phyloP scores from a whole-genome alignment of 1,140 invertebrate species.

The Tachypleus tridentatus region DNA sequence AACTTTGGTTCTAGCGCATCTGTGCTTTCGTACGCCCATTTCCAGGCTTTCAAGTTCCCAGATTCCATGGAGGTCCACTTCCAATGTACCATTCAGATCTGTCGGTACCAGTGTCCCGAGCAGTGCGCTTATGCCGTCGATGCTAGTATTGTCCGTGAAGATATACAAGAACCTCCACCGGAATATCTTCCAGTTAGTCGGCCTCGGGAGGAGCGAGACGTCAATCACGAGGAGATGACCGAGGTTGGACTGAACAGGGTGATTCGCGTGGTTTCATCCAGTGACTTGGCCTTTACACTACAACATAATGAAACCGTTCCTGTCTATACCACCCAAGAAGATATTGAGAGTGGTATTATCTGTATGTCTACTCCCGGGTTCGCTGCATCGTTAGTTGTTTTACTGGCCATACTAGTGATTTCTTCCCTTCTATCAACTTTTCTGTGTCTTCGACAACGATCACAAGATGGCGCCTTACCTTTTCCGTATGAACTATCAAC shows the following conservation, averaged over 20 bases:
- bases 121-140: slow-evolving; percentile 14
- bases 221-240: slow-evolving; percentile 16
- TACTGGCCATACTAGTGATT: slow-evolving; percentile 61
- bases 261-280: slow-evolving; percentile 44
- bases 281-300: slow-evolving; percentile 14
- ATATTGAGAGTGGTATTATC: slow-evolving; percentile 46
- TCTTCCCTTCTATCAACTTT: slow-evolving; percentile 73
- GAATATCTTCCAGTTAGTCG: slow-evolving; percentile 1
- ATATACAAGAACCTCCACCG: slow-evolving; percentile 1
- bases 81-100: slow-evolving; percentile 31
- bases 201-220: slow-evolving; percentile 18
- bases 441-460: slow-evolving; percentile 33
- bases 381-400: slow-evolving; percentile 63
- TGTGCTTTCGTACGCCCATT: slow-evolving; percentile 86
- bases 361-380: slow-evolving; percentile 89
- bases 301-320: slow-evolving; percentile 1
- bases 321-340: neutral
- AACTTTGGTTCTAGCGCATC: slow-evolving; percentile 88
- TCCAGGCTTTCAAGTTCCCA: slow-evolving; percentile 38
- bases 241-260: slow-evolving; percentile 28
- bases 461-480: neutral
- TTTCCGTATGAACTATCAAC: slow-evolving; percentile 2
- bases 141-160: slow-evolving; percentile 6
- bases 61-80: slow-evolving; percentile 30
- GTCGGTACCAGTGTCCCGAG: slow-evolving; percentile 19